Base-by-base conservation (phyloP, 2,888 invertebrate species). In the Entomobrya multifasciata region DNA sequence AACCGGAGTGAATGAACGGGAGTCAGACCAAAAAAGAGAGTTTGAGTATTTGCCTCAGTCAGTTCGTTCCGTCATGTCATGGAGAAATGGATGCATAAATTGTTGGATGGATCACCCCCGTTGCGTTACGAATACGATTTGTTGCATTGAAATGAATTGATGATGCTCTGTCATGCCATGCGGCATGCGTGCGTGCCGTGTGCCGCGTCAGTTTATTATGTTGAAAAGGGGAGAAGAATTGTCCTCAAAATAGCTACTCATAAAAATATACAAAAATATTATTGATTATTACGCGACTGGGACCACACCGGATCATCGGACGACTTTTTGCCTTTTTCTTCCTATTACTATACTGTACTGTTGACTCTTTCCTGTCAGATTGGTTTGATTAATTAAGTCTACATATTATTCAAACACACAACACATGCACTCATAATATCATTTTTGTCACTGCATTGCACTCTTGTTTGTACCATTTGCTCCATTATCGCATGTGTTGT, bases 321-420 rank as follows among this genome's bases (percentile, higher is more conserved):
- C n/a, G 36, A 6, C 8, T 76, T 76, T 30, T 41, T 76, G 57
- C 57, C 36, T 30, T 8, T 30, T 60, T 60, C 15, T 15, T 60
- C n/a, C 15, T 30, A 1, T 62, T 47, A n/a, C n/a, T n/a, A n/a
- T n/a, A n/a, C n/a, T n/a, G n/a, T n/a, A n/a, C 60, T 78, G 78
- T 47, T 78, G 47, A 62, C 78, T 78, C 30, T 47, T 78, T 25
- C 41, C 78, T 78, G 78, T 78, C 78, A 78, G 62, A 60, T 62
- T 78, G 78, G 47, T 78, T 78, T 78, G 78, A 78, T 78, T 78
- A 78, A 78, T 78, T 78, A 78, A 78, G 25, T 55, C 5, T 36
- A 8, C 8, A 36, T 36, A 36, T 36, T n/a, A n/a, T n/a, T n/a
- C n/a, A n/a, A n/a, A n/a, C n/a, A n/a, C n/a, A n/a, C n/a, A n/a